Evolutionary conservation across 2,888 invertebrate genomes (phyloP).

Genomic region (Entomobrya proxima): DNA sequence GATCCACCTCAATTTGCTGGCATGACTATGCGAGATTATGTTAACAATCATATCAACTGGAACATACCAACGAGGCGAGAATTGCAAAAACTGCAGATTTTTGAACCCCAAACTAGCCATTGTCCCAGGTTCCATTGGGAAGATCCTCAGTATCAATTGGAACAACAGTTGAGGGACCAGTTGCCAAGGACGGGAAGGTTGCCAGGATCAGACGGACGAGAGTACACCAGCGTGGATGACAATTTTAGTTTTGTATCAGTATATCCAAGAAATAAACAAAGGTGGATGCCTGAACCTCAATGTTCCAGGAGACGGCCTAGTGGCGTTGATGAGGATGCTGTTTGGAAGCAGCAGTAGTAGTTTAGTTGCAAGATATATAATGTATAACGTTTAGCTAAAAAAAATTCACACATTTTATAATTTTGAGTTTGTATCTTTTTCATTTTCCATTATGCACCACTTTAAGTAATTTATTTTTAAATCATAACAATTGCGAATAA

Average conservation of each 20-base stretch:
- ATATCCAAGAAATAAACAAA: background rate
- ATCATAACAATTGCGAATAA: no score
- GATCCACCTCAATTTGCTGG: background rate
- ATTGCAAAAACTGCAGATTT: conserved; percentile 12
- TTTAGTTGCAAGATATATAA: background rate
- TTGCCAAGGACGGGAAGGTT: background rate
- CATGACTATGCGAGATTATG: conserved; percentile 17
- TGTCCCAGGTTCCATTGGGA: conserved; percentile 42
- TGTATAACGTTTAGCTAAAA: background rate
- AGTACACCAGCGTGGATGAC: conserved; percentile 34
- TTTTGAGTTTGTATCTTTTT: no score
- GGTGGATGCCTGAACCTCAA: background rate
- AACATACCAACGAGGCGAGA: background rate
- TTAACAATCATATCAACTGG: conserved; percentile 19
- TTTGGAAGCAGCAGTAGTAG: no score
- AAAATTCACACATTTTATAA: background rate
- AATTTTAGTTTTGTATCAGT: background rate
- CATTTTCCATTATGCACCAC: no score
- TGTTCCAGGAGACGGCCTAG: background rate
- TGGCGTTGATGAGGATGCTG: background rate
- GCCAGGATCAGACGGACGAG: conserved; percentile 42
- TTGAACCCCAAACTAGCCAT: background rate
- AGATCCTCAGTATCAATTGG: background rate
- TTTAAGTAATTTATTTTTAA: no score
- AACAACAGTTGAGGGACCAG: background rate